phyloP scores from a whole-genome alignment of 2,113 vertebrate genomes.

The Chaenogobius annularis region DNA sequence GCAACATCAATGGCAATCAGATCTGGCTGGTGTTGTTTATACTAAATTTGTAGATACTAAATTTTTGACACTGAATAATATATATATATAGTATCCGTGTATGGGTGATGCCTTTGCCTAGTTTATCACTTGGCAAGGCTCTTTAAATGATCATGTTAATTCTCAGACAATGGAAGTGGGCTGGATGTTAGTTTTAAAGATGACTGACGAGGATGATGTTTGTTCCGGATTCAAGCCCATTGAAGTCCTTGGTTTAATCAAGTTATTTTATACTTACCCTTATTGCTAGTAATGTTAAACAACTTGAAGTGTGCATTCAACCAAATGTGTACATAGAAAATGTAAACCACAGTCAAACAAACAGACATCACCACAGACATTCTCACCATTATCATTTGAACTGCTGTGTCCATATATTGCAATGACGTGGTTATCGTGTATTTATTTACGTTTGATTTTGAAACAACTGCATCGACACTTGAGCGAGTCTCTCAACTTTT shows the following conservation, averaged over 20 bases:
- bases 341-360: constrained; percentile 65
- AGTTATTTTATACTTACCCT: background rate
- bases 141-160: no score
- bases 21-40: background rate
- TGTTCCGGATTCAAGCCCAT: background rate
- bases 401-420: background rate
- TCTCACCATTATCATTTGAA: constrained; percentile 14
- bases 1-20: background rate
- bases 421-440: background rate
- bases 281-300: background rate
- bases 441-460: background rate
- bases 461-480: background rate
- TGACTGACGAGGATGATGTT: no score
- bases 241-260: background rate
- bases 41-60: no score
- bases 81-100: no score
- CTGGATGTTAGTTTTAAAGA: no score
- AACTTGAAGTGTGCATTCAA: constrained; percentile 44
- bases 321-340: constrained; percentile 58
- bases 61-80: no score
- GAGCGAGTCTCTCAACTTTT: background rate
- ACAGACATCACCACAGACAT: constrained; percentile 54
- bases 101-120: no score
- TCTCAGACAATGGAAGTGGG: no score
- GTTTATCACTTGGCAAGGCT: no score